Percentiles rank a stretch among this genome's conserved stretches.
These are phyloP conservation scores for Beroe forskalii DNA, from an alignment of 37 sponge, comb jelly and placozoan species.

Conservation along the genomic window DNA sequence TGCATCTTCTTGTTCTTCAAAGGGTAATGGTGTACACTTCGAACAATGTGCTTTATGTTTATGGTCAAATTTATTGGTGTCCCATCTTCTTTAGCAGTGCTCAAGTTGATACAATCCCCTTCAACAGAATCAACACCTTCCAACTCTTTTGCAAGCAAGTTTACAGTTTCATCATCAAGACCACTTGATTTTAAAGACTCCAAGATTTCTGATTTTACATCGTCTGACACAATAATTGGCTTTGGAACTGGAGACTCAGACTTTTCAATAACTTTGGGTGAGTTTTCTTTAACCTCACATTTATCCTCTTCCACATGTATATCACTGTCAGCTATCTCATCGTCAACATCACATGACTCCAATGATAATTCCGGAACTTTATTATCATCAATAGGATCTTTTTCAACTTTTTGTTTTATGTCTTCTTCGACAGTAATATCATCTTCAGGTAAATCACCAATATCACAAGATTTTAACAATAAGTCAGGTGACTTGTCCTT, in stretches of 20 bases:
- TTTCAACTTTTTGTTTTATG: not conserved
- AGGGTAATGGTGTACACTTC: not conserved
- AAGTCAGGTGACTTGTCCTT: not conserved
- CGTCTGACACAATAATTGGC: conserved; percentile 8
- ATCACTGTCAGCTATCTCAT: not conserved
- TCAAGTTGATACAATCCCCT: not conserved
- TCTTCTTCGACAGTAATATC: not conserved
- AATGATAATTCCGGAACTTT: not conserved
- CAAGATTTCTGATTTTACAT: conserved; percentile 9
- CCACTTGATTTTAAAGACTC: not conserved
- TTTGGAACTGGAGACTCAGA: not conserved
- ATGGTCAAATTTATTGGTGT: conserved; percentile 34
- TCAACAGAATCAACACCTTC: conserved; percentile 28
- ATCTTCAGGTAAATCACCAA: not conserved
- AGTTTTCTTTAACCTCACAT: not conserved
- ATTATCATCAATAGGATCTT: not conserved
- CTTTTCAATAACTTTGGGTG: not conserved
- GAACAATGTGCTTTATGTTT: conserved; percentile 37
- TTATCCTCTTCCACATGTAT: not conserved
- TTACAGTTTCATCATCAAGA: conserved; percentile 47
- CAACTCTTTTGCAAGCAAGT: not conserved
- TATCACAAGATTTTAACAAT: not conserved
- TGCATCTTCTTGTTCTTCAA: not conserved
- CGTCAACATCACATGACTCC: not conserved
- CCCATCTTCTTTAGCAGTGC: conserved; percentile 31